Base-by-base conservation (phyloP, 1,140 invertebrate genomes). In the Drosophila punjabiensis region DNA sequence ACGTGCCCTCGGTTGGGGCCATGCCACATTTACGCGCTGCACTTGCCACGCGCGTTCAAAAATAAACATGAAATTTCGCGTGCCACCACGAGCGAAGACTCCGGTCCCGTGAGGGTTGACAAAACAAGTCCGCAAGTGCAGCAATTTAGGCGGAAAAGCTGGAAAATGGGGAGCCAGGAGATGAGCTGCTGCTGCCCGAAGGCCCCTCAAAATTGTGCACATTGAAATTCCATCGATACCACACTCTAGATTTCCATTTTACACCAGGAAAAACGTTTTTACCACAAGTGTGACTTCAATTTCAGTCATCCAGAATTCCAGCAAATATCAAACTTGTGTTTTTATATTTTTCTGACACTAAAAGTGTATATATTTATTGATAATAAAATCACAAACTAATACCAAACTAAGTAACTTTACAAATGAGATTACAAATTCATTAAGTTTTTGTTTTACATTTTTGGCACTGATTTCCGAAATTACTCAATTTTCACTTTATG, bases 11-110 rank as follows among this genome's bases (percentile, higher is more conserved):
- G 37, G 70, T 30, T 43, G 68, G 60, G 52, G 76, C 76, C 76
- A 79, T 76, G 74, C 85, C 73, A 78, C 84, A 84, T 81, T 81
- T 87, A 80, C 71, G 58, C 67, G 79, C 71, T 87, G 64, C 80
- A 87, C 83, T 87, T 88, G 85, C 85, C 85, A 81, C 78, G 85
- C 81, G 70, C 79, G 74, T 76, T 76, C 78, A 52, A 89, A 89
- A 88, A 89, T 84, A 88, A 81, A 89, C 85, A 81, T 73, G 68
- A 58, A 37, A 59, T 53, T 73, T 47, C 18, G 45, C 63, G 77
- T 50, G 58, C 33, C 48, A 39, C 41, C 18, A 41, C 47, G 43
- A 67, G 11, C 64, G 18, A 43, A 47, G 71, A n/a, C 24, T 35
- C 30, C n/a, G 16, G n/a, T 18, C 18, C 73, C 18, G 9, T 48